Evolutionary conservation across 1,140 invertebrate species (phyloP), one percentile per base, ranked within the genome.

Genomic region (Penaeus vannamei): DNA sequence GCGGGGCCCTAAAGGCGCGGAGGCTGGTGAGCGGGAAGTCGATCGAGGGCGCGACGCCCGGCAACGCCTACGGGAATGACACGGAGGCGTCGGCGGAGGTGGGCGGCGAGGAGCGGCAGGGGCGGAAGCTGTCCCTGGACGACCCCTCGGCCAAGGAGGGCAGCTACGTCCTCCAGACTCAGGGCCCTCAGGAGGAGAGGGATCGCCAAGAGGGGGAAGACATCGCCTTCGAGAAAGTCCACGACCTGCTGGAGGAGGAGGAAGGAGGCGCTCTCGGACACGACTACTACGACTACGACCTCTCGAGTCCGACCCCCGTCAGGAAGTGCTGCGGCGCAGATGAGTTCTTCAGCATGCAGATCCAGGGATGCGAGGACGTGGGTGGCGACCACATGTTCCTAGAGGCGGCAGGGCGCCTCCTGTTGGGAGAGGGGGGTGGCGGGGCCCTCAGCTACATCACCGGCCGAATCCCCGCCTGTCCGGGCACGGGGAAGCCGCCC

Each of bases 281-380:
- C 26, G 61, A 85, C 66, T 53, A 46, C 32, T 32, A 36, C 82
- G 82, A 62, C 23, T 26, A 19, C 14, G 19, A 23, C 12, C 23
- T 26, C 12, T 53, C 53, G 53, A 53, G 8, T 53, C 53, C 53
- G 22, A 69, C 42, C 29, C 61, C 79, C 19, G 82, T 85, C 32
- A 79, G 87, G 59, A 89, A 89, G 42, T 89, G 87, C 36, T 89
- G 87, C 72, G 87, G 61, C 20, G 14, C 29, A 8, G 22, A 79
- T 26, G 46, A 84, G 53, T 89, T 79, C 61, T 89, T 89, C 76
- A 89, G 87, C 83, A 10, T 85, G 59, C 23, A 62, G 60, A 79
- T 36, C 23, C 82, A 89, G 82, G 29, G 84, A 61, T 89, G 87
- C 59, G 87, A 89, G 82, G 59, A 53, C 23, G 87, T 36, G 42